A percentile compares a stretch with the other conserved stretches of the same genome.
Conservation (phyloP, 2,888 invertebrate species). For the Cosmopolites sordidus region DNA sequence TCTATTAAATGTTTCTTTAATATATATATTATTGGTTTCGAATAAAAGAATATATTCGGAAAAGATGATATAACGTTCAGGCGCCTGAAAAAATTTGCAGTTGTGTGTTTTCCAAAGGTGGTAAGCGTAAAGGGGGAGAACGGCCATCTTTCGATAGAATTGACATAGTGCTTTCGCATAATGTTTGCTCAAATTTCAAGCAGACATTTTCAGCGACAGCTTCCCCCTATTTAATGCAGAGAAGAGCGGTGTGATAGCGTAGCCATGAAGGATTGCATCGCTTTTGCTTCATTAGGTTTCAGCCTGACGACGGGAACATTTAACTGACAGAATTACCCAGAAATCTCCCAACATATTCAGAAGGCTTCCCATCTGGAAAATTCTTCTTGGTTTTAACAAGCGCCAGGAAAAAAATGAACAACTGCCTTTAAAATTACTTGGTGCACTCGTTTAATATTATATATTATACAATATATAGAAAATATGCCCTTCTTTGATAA, state of each 20-base stretch:
- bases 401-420: constrained; percentile 19
- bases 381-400: constrained; percentile 11
- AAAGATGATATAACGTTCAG: not conserved
- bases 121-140: constrained; percentile 15
- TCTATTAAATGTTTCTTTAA: no score
- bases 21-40: not conserved
- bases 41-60: not conserved
- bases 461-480: no score
- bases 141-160: constrained; percentile 19
- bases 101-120: constrained; percentile 19
- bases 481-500: no score
- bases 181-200: constrained; percentile 22
- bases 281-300: constrained; percentile 29
- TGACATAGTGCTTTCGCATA: constrained; percentile 15
- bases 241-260: constrained; percentile 24
- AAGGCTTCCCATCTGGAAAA: constrained; percentile 10
- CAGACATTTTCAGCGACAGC: constrained; percentile 13
- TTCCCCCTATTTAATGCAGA: constrained; percentile 25
- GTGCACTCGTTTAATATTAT: no score
- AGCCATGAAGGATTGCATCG: constrained; percentile 27
- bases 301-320: constrained; percentile 22
- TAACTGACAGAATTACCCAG: constrained; percentile 24
- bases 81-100: not conserved
- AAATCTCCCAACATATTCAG: constrained; percentile 25
- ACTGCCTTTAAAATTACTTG: no score